Conservation (phyloP, 2,113 vertebrate species). For the Erinaceus europaeus region DNA sequence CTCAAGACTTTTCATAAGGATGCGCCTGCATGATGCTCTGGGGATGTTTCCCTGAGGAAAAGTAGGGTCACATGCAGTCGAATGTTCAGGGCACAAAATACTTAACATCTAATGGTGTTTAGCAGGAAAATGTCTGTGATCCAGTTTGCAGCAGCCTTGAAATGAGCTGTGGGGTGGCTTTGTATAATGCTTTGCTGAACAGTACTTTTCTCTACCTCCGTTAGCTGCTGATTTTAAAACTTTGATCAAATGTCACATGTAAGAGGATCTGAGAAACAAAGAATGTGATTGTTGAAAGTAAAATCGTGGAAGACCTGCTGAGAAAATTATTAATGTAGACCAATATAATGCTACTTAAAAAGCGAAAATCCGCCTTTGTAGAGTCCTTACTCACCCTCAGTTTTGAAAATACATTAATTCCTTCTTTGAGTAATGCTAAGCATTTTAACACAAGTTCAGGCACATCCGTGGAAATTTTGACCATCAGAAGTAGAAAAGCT, state of each 20-base stretch:
- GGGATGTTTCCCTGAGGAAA: neutral
- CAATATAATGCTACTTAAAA: conserved; percentile 83
- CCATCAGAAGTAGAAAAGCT: conserved; percentile 62
- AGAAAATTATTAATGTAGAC: conserved; percentile 87
- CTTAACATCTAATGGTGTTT: neutral
- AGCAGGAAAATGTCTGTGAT: neutral
- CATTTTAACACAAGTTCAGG: conserved; percentile 79
- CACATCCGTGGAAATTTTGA: conserved; percentile 68
- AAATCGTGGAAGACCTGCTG: conserved; percentile 84
- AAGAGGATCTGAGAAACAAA: conserved; percentile 88
- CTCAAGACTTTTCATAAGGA: conserved; percentile 32
- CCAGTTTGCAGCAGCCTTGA: neutral
- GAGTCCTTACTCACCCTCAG: conserved; percentile 45
- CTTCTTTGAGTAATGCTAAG: conserved; percentile 77
- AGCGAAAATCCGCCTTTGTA: conserved; percentile 79
- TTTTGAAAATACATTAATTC: conserved; percentile 77
- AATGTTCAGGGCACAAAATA: neutral
- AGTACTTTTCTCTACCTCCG: conserved; percentile 58
- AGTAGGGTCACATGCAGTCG: neutral
- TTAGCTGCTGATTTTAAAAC: conserved; percentile 80
- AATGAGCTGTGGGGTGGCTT: conserved; percentile 58
- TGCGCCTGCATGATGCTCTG: neutral
- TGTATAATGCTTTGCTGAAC: conserved; percentile 48
- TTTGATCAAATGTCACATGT: conserved; percentile 80
- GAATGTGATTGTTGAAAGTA: conserved; percentile 80